Evolutionary conservation across 2,113 vertebrate species (phyloP), one percentile per base, ranked within the genome.

Genomic region (Lepidothrix coronata): DNA sequence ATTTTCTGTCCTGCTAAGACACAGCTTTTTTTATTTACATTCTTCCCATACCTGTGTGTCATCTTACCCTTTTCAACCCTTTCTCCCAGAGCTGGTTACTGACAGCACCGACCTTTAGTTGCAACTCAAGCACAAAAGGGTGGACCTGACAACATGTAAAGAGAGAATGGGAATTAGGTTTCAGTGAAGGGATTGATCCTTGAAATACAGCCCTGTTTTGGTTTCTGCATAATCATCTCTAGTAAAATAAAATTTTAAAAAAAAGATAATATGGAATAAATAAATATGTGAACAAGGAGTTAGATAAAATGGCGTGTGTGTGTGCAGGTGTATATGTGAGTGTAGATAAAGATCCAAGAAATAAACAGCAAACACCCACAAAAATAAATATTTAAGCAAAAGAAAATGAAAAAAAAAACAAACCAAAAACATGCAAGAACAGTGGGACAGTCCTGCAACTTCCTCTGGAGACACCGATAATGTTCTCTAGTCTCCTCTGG

Each of bases 81-180:
- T 83, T 35, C n/a, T 73, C 19, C 55, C 72, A 23, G 39, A 21
- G 35, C 39, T 70, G n/a, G 33, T 24, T 84, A 49, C 37, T 70
- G 88, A 43, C 90, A 94, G 54, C 68, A 62, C 27, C 74, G 88
- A 94, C 73, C 68, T 96, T 95, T 81, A 10, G 24, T 20, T 80
- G 58, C 35, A 76, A 3, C 54, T 55, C 28, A 22, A 58, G 41
- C 15, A 30, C 58, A 73, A 1, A 3, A 63, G 14, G 39, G 14
- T 68, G 17, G 48, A 37, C 20, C 58, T 76, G 43, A 55, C 12
- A 48, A 39, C 0, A 0, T 8, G 8, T 11, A 52, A 46, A 67
- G 20, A 33, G 4, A 46, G 39, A 83, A 89, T 23, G 8, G 39
- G 43, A 17, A n/a, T 7, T 65, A 41, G n/a, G 27, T 68, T 59